These are phyloP conservation scores for Campylomormyrus numenius DNA, from an alignment of 2,113 vertebrate genomes.

Conservation along the genomic window DNA sequence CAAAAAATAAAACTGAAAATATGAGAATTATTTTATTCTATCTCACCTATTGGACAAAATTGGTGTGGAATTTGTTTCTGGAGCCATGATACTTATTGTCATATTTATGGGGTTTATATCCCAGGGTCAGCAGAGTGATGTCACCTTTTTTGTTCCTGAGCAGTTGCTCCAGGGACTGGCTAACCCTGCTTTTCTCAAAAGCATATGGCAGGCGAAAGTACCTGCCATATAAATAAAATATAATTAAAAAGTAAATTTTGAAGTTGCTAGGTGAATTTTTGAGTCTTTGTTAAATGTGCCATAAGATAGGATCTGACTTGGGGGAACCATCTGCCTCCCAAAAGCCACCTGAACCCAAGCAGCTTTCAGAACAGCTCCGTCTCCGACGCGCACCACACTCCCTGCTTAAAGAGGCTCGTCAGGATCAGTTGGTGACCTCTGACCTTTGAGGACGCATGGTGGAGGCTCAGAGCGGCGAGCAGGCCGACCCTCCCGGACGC, in stretches of 20 bases:
- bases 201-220: neutral
- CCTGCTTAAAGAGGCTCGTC: neutral
- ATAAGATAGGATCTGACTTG: neutral
- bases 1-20: too few species aligned
- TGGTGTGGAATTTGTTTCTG: neutral
- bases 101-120: neutral
- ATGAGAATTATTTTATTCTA: neutral
- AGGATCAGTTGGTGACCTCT: conserved; percentile 44
- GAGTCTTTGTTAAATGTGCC: neutral
- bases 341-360: neutral
- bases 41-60: neutral
- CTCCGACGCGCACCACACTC: neutral
- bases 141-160: neutral
- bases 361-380: neutral
- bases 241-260: neutral
- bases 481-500: neutral
- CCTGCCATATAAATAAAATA: neutral
- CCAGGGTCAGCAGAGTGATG: neutral
- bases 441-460: conserved; percentile 23
- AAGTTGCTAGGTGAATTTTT: neutral
- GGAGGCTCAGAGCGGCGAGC: neutral
- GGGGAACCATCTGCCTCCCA: neutral
- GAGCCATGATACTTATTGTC: neutral
- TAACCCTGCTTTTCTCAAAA: neutral
- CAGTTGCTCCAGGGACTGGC: neutral